These are phyloP conservation scores for Bathynomus jamesi DNA, from an alignment of 1,140 invertebrate species.

Conservation along the genomic window DNA sequence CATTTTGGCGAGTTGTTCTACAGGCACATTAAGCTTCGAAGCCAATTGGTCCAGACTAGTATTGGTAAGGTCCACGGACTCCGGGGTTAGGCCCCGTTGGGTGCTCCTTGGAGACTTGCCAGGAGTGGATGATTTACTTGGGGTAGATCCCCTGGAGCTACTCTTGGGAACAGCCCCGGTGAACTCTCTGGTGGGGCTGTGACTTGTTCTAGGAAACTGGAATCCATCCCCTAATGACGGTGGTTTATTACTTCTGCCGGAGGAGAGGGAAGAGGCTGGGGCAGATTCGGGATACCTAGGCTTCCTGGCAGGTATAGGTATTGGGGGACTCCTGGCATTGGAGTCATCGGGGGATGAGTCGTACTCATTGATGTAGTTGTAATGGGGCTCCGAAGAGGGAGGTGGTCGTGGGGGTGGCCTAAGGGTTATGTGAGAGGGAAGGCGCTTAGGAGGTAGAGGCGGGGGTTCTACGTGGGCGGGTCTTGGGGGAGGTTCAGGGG, in stretches of 20 bases:
- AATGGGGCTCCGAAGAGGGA: conserved; percentile 29
- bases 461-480: conserved; percentile 35
- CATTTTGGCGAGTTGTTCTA: conserved; percentile 34
- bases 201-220: conserved; percentile 34
- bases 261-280: conserved; percentile 24
- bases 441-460: conserved; percentile 33
- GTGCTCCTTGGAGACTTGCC: conserved; percentile 32
- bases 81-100: conserved; percentile 17
- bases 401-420: conserved; percentile 33
- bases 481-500: conserved; percentile 33
- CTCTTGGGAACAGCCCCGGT: conserved; percentile 33
- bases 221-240: conserved; percentile 24
- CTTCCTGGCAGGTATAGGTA: conserved; percentile 35
- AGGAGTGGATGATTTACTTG: conserved; percentile 33
- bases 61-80: conserved; percentile 33
- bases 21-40: conserved; percentile 29
- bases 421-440: conserved; percentile 29
- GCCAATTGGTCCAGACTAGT: conserved; percentile 34
- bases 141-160: conserved; percentile 31
- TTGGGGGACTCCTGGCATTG: conserved; percentile 23
- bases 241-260: conserved; percentile 28
- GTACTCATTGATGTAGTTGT: conserved; percentile 37
- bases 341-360: conserved; percentile 29
- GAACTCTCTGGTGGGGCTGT: conserved; percentile 32
- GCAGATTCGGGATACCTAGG: conserved; percentile 25